Base-by-base conservation (phyloP, 2,113 vertebrate genomes). In the Cairina moschata region DNA sequence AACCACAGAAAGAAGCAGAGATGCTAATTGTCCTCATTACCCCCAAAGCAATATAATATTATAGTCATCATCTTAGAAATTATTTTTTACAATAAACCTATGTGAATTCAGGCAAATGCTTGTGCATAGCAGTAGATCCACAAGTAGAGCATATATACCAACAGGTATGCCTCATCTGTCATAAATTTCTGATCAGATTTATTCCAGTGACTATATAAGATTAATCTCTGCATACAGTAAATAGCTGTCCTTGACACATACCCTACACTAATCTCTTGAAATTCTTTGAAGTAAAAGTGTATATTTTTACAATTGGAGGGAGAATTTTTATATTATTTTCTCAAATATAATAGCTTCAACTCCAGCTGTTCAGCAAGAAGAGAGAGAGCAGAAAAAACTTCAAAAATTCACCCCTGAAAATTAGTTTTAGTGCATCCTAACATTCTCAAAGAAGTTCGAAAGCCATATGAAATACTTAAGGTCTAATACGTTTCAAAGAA, bases 1-100 rank as follows among this genome's bases (percentile, higher is more conserved):
- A 90, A 88, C 17, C 65, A 32, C 29, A 86, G 68, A 92, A 91
- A 96, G 86, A 92, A 93, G 60, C 26, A 8, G 71, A 81, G 60
- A 78, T 56, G 32, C 21, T 93, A 86, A 91, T 56, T 78, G 46
- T 52, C 69, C 81, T 81, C 77, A 72, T 42, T 81, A 63, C 52
- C 32, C 86, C 48, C 52, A 86, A 88, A 88, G 86, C 83, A 86
- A 82, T 42, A 46, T 11, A 90, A 46, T 26, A 71, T 36, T 59
- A 32, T 29, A 38, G n/a, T 59, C 83, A 62, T 73, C 83, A 78
- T 73, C 4, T 7, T 59, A 71, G 77, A 73, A 77, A 55, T 29
- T 65, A 72, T 55, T 62, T 92, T 84, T 91, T 66, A 0, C 6
- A 36, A 28, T 36, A 75, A 85, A 20, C 34, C 17, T 54, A 50